phyloP scores from a whole-genome alignment of 1,140 invertebrate genomes.

The Saccostrea glomerata region DNA sequence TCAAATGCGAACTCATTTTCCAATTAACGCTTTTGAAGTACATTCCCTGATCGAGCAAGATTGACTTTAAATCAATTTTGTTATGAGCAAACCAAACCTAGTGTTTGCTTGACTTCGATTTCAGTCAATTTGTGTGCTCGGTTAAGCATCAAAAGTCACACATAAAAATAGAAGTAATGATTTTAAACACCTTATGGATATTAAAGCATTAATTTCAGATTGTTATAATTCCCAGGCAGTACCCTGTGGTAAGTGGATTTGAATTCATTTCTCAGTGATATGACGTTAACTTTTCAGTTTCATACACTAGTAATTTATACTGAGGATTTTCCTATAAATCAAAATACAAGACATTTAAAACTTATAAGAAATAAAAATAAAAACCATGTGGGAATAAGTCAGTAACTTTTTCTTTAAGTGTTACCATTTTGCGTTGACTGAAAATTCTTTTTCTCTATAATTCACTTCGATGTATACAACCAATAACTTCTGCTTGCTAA shows the following conservation, averaged over 20 bases:
- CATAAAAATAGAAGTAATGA: neutral
- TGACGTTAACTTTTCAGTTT: neutral
- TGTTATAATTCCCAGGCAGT: neutral
- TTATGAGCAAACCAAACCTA: neutral
- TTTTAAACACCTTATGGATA: neutral
- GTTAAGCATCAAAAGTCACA: no score
- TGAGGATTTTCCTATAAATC: neutral
- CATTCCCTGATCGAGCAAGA: neutral
- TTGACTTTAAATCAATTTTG: conserved; percentile 24
- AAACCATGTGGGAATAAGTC: neutral
- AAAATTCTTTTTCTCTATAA: conserved; percentile 2
- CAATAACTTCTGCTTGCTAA: neutral
- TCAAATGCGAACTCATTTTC: conserved; percentile 31
- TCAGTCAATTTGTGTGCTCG: conserved; percentile 2
- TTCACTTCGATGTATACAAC: conserved; percentile 11
- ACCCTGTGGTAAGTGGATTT: neutral
- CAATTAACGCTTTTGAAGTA: conserved; percentile 20
- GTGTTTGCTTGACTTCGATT: neutral
- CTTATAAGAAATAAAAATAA: neutral
- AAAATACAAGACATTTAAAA: neutral
- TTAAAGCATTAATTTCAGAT: neutral
- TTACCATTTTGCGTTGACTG: neutral
- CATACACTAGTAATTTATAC: neutral
- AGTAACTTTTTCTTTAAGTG: neutral
- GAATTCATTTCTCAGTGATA: neutral